Evolutionary conservation across 1,140 invertebrate species (phyloP), one percentile per base, ranked within the genome.

Genomic region (Amphibalanus amphitrite): DNA sequence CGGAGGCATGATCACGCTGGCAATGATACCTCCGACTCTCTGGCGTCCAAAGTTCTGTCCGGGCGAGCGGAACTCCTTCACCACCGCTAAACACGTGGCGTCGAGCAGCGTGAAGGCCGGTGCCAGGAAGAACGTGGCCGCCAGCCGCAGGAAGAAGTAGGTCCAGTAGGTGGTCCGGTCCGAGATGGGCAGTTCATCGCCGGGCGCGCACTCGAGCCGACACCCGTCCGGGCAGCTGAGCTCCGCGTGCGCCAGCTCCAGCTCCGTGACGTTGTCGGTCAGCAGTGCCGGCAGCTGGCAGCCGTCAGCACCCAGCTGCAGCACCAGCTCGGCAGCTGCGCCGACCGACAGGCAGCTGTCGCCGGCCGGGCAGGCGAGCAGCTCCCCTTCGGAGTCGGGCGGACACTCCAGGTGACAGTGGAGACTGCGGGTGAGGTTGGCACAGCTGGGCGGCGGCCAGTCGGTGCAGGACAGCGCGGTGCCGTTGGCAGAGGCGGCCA

Each of bases 1-100:
- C 69, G 90, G 89, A 8, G 89, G 90, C 78, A 90, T 89, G 75
- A 90, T 85, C 29, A 88, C 89, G 84, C 89, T 88, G 67, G 89
- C 90, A 47, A 91, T 82, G 75, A 88, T 90, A 6, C 87, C 88
- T 80, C 89, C 90, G 70, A 91, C 79, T 72, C 89, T 82, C 76
- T 92, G 89, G 76, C 88, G 83, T 17, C 90, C 90, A 78, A 72
- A 72, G 28, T 72, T 67, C 28, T 67, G 67, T 4, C 47, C 28
- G 15, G 30, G 23, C 28, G 69, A 29, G 28, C 26, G 3, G 78
- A 88, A 88, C 77, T 89, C 86, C 78, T 90, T 87, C 74, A 90
- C 89, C 84, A 91, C 86, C 0, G 86, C 89, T 20, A 92, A 78
- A 3, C 89, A 88, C 69, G 90, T 90, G 0, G 90, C 89, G 80